Evolutionary conservation across 2,888 invertebrate genomes (phyloP), one percentile per base, ranked within the genome.

Genomic region (Rhamphomyia laevipes): DNA sequence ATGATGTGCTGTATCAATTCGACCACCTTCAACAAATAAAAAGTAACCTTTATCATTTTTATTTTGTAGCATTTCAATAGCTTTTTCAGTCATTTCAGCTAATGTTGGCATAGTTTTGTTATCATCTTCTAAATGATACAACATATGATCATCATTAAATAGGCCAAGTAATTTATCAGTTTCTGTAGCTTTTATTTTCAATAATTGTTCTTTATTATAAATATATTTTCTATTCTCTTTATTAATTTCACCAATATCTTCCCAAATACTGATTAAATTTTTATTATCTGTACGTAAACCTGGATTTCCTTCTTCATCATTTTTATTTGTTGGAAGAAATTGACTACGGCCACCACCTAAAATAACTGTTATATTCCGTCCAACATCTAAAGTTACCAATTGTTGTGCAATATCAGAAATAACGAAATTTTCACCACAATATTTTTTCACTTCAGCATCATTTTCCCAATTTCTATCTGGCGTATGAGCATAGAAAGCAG

Each of bases 41-140:
- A 88, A 84, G 63, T 75, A 91, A 2, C 91, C 91, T 12, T 84
- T 74, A 1, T 82, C 75, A 55, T 78, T 75, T 53, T 74, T 76
- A 15, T 6, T 3, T 1, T 76, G 73, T 45, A 92, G 68, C 13
- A 86, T 71, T 57, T 82, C 73, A 47, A 92, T 82, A 0, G 91
- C 89, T 45, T 77, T 79, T 57, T 76, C 74, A 0, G 86, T 84
- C 89, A 92, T 88, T 63, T 90, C 86, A 49, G 76, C 76, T n/a
- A 92, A 64, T 0, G 82, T 78, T 0, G 91, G 91, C 38, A 67
- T 65, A 51, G 81, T 77, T 15, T 66, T 68, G 16, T 64, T 60
- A 2, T 61, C 61, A 1, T 61, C 62, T 53, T 84, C 83, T 51
- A 84, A 58, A 58, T 85, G 80, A 60, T 84, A 90, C 1, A 78